Evolutionary conservation across 2,797 vertebrate genomes (phyloP).

Genomic region (Graptemys geographica): DNA sequence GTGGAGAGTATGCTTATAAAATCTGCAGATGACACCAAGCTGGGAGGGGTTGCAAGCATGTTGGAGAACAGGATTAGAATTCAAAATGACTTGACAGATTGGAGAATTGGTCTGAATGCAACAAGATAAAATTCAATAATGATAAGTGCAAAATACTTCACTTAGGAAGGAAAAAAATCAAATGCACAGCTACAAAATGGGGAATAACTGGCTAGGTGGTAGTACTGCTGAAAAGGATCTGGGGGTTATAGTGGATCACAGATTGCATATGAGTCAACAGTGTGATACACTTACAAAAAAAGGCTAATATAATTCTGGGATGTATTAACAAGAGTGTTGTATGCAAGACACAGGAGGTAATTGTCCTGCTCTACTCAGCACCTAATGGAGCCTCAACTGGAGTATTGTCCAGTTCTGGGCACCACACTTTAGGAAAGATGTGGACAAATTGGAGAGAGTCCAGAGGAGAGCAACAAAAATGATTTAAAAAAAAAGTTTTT

Average conservation of each 20-base stretch:
- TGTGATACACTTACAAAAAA: neutral
- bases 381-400: too few relatives aligned
- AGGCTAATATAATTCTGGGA: neutral
- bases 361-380: neutral
- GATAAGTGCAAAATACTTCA: neutral
- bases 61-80: neutral
- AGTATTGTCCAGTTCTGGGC: neutral
- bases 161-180: neutral
- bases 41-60: neutral
- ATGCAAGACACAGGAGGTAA: neutral
- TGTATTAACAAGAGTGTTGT: neutral
- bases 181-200: neutral
- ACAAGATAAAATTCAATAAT: neutral
- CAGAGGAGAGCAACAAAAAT: neutral
- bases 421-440: neutral
- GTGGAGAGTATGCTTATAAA: neutral
- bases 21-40: neutral
- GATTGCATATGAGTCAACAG: neutral
- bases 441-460: neutral
- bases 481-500: neutral
- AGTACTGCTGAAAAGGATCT: neutral
- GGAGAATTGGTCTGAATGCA: neutral
- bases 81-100: neutral
- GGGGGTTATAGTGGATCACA: neutral
- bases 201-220: neutral